Conservation (phyloP, 2,797 vertebrate genomes). For the Mus minutoides region DNA sequence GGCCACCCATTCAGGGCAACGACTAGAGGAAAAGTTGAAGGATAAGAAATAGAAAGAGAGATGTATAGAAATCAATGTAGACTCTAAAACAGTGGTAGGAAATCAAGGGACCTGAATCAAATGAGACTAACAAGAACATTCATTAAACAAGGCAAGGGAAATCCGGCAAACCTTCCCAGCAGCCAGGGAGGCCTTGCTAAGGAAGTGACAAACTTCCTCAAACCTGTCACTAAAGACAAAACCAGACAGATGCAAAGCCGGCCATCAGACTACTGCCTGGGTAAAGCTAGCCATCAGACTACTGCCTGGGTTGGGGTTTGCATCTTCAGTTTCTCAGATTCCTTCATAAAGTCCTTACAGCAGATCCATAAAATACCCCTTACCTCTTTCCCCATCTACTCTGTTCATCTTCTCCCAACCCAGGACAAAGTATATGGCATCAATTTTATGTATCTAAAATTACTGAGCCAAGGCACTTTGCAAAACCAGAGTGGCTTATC, state of each 20-base stretch:
- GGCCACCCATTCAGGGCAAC: not conserved
- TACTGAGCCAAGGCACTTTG: not conserved
- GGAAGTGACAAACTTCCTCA: constrained; percentile 6
- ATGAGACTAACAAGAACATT: constrained; percentile 11
- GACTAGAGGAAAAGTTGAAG: not conserved
- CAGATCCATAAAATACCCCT: not conserved
- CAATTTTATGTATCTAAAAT: constrained; percentile 29
- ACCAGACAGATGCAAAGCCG: not conserved
- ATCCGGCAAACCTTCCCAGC: not conserved
- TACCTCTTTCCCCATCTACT: not conserved
- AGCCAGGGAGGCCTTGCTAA: not conserved
- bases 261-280: not conserved
- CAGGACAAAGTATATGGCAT: not conserved
- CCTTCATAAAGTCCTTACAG: constrained; percentile 49
- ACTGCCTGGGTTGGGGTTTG: not conserved
- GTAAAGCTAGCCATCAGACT: not conserved
- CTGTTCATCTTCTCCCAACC: not conserved
- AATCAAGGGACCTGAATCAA: not conserved
- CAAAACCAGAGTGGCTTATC: not conserved
- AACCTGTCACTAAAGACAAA: not conserved
- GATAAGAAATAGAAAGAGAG: not conserved
- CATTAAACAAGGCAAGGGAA: constrained; percentile 9
- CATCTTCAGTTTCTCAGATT: constrained; percentile 57
- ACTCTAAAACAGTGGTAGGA: not conserved
- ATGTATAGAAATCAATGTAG: not conserved